Conservation (phyloP, 2,888 invertebrate genomes). For the Himalopsyche japonica region DNA sequence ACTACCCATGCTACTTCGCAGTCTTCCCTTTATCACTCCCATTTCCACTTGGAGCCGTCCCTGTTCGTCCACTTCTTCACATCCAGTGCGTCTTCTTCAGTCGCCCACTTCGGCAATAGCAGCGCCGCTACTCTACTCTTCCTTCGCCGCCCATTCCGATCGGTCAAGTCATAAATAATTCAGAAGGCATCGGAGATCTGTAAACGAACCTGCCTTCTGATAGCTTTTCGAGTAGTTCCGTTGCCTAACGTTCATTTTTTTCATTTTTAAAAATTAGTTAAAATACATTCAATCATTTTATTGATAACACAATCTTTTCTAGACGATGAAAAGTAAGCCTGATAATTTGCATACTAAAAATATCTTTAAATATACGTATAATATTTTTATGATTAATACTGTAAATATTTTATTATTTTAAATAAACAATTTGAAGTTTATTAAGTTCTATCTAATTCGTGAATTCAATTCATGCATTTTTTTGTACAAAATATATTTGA, state of each 20-base stretch:
- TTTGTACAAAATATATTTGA: too few relatives aligned
- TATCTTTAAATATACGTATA: too few relatives aligned
- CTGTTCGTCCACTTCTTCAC: neutral
- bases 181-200: constrained; percentile 27
- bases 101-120: neutral
- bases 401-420: too few relatives aligned
- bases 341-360: too few relatives aligned
- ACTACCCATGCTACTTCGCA: neutral
- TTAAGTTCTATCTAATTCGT: too few relatives aligned
- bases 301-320: too few relatives aligned
- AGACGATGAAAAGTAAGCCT: too few relatives aligned
- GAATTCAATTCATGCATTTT: too few relatives aligned
- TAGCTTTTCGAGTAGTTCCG: constrained; percentile 1
- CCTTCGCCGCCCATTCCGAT: constrained; percentile 8
- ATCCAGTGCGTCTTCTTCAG: neutral
- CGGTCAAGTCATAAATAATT: constrained; percentile 37
- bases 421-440: too few relatives aligned
- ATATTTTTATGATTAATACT: too few relatives aligned
- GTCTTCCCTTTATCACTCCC: constrained; percentile 1
- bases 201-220: constrained; percentile 13
- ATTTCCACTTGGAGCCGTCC: neutral
- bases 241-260: neutral
- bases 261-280: too few relatives aligned
- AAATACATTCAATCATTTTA: too few relatives aligned
- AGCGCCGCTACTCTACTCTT: neutral